Evolutionary conservation across 1,140 invertebrate species (phyloP).

Genomic region (Drosophila neocordata): DNA sequence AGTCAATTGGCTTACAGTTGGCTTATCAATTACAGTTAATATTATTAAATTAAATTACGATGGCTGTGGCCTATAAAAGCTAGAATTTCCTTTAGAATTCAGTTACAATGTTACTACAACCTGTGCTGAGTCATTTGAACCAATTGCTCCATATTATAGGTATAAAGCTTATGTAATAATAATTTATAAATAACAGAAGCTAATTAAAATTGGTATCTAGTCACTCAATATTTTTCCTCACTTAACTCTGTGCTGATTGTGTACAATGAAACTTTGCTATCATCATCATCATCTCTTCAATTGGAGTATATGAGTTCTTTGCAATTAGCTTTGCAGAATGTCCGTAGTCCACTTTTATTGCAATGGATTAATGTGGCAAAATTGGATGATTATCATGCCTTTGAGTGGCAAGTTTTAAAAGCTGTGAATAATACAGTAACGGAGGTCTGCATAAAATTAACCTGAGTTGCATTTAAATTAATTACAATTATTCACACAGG

Average conservation of each 20-base stretch:
- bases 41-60: slow-evolving; percentile 67
- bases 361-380: slow-evolving; percentile 71
- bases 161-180: slow-evolving; percentile 17
- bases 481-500: slow-evolving; percentile 26
- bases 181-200: too few relatives aligned
- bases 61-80: slow-evolving; percentile 42
- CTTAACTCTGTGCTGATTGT: slow-evolving; percentile 67
- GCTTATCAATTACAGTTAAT: slow-evolving; percentile 48
- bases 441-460: slow-evolving; percentile 34
- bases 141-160: slow-evolving; percentile 56
- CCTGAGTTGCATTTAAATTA: background rate
- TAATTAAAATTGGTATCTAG: background rate
- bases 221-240: slow-evolving; percentile 40
- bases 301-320: slow-evolving; percentile 54
- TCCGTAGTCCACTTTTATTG: slow-evolving; percentile 39
- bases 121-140: slow-evolving; percentile 37
- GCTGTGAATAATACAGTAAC: slow-evolving; percentile 50
- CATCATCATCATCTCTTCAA: slow-evolving; percentile 39
- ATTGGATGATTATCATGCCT: slow-evolving; percentile 19
- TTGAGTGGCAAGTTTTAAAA: slow-evolving; percentile 46
- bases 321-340: slow-evolving; percentile 41
- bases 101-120: slow-evolving; percentile 47
- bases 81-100: background rate
- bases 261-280: slow-evolving; percentile 36
- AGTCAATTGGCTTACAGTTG: slow-evolving; percentile 28